These are phyloP conservation scores for Syndactyla subalaris DNA, from an alignment of 2,797 vertebrate genomes.

Conservation along the genomic window DNA sequence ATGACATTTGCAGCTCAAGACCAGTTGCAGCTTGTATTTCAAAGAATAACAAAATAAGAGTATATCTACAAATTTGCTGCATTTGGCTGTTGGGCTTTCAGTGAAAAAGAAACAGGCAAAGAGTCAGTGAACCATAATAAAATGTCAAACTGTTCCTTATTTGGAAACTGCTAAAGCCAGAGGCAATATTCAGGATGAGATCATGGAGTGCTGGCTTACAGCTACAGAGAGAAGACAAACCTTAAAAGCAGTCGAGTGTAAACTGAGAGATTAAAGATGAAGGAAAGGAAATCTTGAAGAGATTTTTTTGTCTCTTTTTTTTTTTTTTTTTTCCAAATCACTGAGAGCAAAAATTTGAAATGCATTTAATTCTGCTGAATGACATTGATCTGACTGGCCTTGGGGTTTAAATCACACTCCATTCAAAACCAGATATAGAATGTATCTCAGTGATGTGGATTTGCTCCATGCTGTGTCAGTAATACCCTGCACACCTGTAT, in stretches of 20 bases:
- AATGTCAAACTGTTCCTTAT: slow-evolving; percentile 66
- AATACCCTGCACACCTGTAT: neutral
- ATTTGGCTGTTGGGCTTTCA: slow-evolving; percentile 27
- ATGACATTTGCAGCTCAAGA: neutral
- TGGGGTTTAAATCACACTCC: neutral
- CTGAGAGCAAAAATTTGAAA: neutral
- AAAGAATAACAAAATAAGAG: slow-evolving; percentile 16
- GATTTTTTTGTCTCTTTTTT: neutral
- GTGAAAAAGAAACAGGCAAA: slow-evolving; percentile 23
- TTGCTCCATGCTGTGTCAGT: neutral
- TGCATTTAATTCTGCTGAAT: neutral
- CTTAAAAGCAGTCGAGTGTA: neutral
- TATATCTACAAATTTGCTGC: slow-evolving; percentile 7
- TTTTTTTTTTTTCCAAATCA: neutral
- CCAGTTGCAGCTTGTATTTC: slow-evolving; percentile 14
- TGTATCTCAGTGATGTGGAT: neutral
- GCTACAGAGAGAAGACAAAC: neutral
- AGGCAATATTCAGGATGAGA: slow-evolving; percentile 48
- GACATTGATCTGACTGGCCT: neutral
- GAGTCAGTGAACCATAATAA: slow-evolving; percentile 37
- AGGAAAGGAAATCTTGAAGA: neutral
- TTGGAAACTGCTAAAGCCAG: slow-evolving; percentile 57
- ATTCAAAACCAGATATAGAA: neutral
- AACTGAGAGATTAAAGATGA: neutral
- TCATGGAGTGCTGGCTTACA: neutral